phyloP scores from a whole-genome alignment of 2,888 invertebrate genomes.

The Thereva unica region DNA sequence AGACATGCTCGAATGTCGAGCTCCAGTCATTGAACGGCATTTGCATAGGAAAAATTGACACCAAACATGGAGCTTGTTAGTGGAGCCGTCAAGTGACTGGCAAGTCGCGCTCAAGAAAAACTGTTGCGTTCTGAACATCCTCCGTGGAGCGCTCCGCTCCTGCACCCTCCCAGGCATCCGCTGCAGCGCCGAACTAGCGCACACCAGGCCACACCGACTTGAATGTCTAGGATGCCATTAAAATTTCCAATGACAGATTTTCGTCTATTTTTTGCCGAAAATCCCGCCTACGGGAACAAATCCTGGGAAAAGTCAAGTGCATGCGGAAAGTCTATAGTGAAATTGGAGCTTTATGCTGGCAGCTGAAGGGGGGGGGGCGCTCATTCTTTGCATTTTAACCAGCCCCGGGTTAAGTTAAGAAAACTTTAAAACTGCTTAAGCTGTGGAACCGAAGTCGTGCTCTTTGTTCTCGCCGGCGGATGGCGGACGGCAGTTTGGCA shows the following conservation, averaged over 20 bases:
- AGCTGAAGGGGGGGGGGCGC: not conserved
- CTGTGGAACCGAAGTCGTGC: not conserved
- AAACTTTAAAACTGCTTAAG: conserved; percentile 34
- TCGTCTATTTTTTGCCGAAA: not conserved
- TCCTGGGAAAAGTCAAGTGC: conserved; percentile 14
- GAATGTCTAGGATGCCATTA: not conserved
- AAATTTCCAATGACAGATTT: conserved; percentile 17
- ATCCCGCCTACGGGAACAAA: not conserved
- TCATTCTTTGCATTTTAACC: conserved; percentile 23
- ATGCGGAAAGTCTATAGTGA: not conserved
- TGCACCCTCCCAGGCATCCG: not conserved
- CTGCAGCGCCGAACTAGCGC: not conserved
- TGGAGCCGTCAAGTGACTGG: not conserved
- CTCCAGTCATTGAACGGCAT: too few species aligned
- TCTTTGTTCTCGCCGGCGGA: conserved; percentile 21
- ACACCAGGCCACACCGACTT: not conserved
- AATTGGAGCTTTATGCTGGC: conserved; percentile 12
- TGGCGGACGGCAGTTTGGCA: not conserved
- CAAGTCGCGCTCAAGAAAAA: not conserved
- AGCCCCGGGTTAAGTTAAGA: conserved; percentile 26
- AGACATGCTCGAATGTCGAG: too few species aligned
- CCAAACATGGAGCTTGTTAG: not conserved
- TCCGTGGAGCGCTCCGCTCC: too few species aligned
- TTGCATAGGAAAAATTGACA: conserved; percentile 15
- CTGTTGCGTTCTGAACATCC: too few species aligned